A percentile compares a stretch with the other conserved stretches of the same genome.
Evolutionary conservation across 23 tunicate species (phyloP).

Genomic region (Diplosoma virens): DNA sequence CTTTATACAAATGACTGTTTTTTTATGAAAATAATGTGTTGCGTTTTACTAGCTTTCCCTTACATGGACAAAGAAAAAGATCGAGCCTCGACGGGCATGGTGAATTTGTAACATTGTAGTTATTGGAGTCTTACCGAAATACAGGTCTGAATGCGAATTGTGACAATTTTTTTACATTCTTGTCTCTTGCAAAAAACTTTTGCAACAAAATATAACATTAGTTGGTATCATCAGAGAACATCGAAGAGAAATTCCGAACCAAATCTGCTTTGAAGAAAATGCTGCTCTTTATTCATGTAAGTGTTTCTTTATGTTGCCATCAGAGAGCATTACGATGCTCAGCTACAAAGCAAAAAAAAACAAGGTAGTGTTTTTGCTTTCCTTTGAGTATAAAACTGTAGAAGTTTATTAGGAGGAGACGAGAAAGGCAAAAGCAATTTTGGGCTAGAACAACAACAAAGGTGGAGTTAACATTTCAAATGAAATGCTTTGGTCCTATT

Average conservation of each 20-base stretch:
- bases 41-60: not conserved
- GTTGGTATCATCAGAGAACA: conserved; percentile 31
- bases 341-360: conserved; percentile 28
- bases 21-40: not conserved
- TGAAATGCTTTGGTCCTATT: not conserved
- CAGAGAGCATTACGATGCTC: conserved; percentile 15
- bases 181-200: conserved; percentile 16
- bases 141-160: conserved; percentile 20
- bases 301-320: not conserved
- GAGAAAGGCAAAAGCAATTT: conserved; percentile 2
- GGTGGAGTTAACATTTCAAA: not conserved
- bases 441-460: not conserved
- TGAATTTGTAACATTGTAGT: too few relatives aligned
- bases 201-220: not conserved
- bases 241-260: conserved; percentile 27
- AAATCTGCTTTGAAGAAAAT: too few relatives aligned
- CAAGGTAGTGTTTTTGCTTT: conserved; percentile 19
- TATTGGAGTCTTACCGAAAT: not conserved
- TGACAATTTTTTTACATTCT: conserved; percentile 18
- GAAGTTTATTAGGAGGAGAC: conserved; percentile 4
- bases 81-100: not conserved
- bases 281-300: too few relatives aligned
- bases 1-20: conserved; percentile 25
- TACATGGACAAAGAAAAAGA: not conserved
- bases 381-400: conserved; percentile 10